These are phyloP conservation scores for Cheilosia grossa DNA, from an alignment of 2,888 invertebrate genomes.

Conservation along the genomic window DNA sequence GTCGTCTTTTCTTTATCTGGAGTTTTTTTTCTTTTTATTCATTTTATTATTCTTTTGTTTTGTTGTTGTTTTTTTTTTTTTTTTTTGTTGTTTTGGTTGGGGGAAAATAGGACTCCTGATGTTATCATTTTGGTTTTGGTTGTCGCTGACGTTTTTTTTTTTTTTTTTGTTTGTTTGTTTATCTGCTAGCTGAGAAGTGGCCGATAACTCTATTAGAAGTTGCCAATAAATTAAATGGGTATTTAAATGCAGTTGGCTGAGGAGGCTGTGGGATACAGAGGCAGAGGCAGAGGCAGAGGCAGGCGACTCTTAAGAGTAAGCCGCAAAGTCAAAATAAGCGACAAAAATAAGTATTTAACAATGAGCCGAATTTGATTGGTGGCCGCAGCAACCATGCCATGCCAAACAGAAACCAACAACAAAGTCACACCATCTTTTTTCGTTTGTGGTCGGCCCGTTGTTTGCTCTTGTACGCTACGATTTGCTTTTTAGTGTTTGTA, in stretches of 20 bases:
- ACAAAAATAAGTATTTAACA: constrained; percentile 3
- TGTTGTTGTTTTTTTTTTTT: neutral
- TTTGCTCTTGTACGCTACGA: constrained; percentile 22
- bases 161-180: constrained; percentile 1
- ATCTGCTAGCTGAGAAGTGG: neutral
- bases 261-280: too few relatives aligned
- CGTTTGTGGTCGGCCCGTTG: neutral
- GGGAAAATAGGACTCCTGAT: constrained; percentile 8
- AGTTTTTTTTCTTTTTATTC: neutral
- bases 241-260: neutral
- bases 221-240: neutral
- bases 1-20: neutral
- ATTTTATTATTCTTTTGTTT: neutral
- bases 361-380: constrained; percentile 17
- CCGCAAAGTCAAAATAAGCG: neutral
- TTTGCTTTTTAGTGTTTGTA: constrained; percentile 14
- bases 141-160: neutral
- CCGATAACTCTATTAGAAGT: constrained; percentile 22
- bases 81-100: neutral
- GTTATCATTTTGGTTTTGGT: constrained; percentile 1
- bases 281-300: too few relatives aligned
- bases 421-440: constrained; percentile 18
- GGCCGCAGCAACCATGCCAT: neutral
- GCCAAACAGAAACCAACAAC: neutral
- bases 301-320: constrained; percentile 1